These are phyloP conservation scores for Dicrostonyx torquatus DNA, from an alignment of 2,797 vertebrate genomes.

Conservation along the genomic window DNA sequence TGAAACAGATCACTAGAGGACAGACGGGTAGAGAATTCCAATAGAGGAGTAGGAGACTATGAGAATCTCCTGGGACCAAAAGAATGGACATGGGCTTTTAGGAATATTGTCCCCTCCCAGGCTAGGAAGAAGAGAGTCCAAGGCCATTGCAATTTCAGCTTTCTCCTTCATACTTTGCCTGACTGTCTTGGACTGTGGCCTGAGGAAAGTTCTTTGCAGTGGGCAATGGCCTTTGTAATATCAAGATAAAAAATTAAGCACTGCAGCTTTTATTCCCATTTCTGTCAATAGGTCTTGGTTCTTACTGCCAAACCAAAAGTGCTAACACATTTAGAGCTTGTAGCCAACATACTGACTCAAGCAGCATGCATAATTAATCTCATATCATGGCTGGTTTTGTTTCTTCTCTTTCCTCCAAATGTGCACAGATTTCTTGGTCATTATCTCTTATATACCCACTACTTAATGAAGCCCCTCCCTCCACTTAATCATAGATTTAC, in stretches of 20 bases:
- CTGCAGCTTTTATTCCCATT: neutral
- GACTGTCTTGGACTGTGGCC: neutral
- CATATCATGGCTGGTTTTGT: neutral
- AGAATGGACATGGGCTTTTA: neutral
- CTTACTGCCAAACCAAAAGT: neutral
- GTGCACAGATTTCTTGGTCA: neutral
- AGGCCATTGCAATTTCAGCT: neutral
- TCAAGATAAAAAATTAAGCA: slow-evolving; percentile 11
- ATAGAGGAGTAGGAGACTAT: neutral
- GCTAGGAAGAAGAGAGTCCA: neutral
- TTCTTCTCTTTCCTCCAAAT: neutral
- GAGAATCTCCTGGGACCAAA: neutral
- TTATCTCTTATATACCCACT: neutral
- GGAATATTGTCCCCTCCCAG: neutral
- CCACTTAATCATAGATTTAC: neutral
- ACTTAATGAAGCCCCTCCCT: neutral
- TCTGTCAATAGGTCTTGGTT: neutral
- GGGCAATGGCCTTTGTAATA: neutral
- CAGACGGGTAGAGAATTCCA: neutral
- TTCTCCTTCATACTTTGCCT: neutral
- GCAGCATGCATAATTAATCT: neutral
- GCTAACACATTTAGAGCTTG: neutral
- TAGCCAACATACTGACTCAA: neutral
- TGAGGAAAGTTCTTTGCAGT: neutral
- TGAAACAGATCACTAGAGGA: neutral